Evolutionary conservation across 2,888 invertebrate species (phyloP).

Genomic region (Calliopum simillimum): DNA sequence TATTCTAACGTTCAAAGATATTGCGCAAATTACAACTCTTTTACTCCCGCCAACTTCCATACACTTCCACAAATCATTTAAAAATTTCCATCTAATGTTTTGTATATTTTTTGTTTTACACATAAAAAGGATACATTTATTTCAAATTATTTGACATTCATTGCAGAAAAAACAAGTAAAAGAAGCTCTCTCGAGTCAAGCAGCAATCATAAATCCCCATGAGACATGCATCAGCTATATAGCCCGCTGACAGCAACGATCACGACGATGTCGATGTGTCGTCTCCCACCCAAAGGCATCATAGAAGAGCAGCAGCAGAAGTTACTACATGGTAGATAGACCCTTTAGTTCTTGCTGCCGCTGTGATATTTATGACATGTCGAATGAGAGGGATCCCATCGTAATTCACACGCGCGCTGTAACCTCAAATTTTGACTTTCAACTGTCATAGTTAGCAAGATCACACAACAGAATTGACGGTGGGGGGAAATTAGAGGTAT

Average conservation of each 20-base stretch:
- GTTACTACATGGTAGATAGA: too few relatives aligned
- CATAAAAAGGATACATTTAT: slow-evolving; percentile 31
- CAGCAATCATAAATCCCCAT: slow-evolving; percentile 6
- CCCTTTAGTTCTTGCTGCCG: slow-evolving; percentile 1
- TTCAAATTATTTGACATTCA: slow-evolving; percentile 33
- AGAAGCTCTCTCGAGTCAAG: background rate
- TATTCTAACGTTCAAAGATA: too few relatives aligned
- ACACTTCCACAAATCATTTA: background rate
- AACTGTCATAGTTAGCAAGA: background rate
- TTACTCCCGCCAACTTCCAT: too few relatives aligned
- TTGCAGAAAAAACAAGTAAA: slow-evolving; percentile 2
- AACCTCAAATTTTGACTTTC: background rate
- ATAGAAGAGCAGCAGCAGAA: too few relatives aligned
- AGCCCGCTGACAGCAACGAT: slow-evolving; percentile 4
- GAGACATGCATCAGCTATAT: slow-evolving; percentile 4
- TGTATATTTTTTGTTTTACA: slow-evolving; percentile 12
- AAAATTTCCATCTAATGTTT: background rate
- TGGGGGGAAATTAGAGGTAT: too few relatives aligned
- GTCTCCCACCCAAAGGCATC: slow-evolving; percentile 1
- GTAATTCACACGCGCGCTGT: slow-evolving; percentile 12
- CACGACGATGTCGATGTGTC: background rate
- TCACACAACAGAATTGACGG: too few relatives aligned
- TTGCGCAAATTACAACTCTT: too few relatives aligned
- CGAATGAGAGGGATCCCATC: slow-evolving; percentile 22
- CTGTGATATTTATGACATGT: slow-evolving; percentile 31